Evolutionary conservation across 2,797 vertebrate species (phyloP).

Genomic region (Sebastes hubbsi): DNA sequence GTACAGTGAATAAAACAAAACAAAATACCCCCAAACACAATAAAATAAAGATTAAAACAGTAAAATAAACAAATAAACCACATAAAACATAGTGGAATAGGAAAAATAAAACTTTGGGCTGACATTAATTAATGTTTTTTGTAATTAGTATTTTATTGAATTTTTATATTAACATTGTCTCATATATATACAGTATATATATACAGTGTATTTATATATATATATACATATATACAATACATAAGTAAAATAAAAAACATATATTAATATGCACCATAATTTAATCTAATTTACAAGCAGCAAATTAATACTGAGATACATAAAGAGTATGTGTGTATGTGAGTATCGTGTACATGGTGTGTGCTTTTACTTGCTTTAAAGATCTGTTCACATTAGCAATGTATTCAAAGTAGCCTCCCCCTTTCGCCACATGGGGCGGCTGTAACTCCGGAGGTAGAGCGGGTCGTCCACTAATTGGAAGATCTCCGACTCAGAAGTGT

Average conservation of each 20-base stretch:
- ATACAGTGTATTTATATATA: too few species aligned
- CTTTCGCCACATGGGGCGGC: background rate
- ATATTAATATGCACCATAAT: background rate
- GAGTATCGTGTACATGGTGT: background rate
- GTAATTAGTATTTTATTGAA: background rate
- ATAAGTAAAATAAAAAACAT: background rate
- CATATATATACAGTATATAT: too few species aligned
- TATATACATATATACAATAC: background rate
- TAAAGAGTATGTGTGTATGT: background rate
- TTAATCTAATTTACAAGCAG: background rate
- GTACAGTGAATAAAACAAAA: background rate
- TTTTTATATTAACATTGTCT: background rate
- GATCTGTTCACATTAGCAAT: background rate
- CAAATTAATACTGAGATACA: background rate
- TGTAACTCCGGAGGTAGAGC: fast-evolving
- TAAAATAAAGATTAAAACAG: background rate
- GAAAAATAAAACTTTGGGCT: too few species aligned
- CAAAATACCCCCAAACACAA: background rate
- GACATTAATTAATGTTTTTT: background rate
- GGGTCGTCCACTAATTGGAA: background rate
- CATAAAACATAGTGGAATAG: too few species aligned
- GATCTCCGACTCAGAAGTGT: background rate
- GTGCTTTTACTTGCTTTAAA: background rate
- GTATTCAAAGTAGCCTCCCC: background rate
- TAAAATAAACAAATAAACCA: background rate